Conservation (phyloP, 1,140 invertebrate species). For the Sycobia sp. region DNA sequence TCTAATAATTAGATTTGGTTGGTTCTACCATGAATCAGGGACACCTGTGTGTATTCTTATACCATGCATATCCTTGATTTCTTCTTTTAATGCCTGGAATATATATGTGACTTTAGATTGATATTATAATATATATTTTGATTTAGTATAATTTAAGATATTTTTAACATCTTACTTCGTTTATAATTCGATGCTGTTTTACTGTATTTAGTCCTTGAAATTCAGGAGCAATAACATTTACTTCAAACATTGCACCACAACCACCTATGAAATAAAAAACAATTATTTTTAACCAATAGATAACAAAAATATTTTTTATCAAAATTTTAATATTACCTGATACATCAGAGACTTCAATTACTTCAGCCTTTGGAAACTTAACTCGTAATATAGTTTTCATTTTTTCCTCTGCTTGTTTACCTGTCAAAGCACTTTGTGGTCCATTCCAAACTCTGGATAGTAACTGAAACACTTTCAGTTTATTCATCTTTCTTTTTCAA, state of each 20-base stretch:
- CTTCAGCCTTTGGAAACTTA: constrained; percentile 69
- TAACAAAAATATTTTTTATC: not conserved
- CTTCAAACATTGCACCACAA: constrained; percentile 88
- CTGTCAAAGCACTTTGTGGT: constrained; percentile 45
- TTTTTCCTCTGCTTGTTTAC: constrained; percentile 57
- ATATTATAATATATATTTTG: constrained; percentile 15
- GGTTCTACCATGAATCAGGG: constrained; percentile 42
- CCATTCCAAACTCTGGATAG: constrained; percentile 57
- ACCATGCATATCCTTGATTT: constrained; percentile 87
- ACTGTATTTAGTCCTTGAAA: constrained; percentile 78
- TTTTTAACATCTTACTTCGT: constrained; percentile 62
- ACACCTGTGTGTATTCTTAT: constrained; percentile 73
- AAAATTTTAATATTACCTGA: constrained; percentile 60
- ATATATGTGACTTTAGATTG: too few species aligned
- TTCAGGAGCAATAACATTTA: constrained; percentile 75
- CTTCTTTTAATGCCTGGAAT: constrained; percentile 71
- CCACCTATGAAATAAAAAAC: constrained; percentile 64
- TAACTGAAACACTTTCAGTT: constrained; percentile 57
- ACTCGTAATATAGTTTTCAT: constrained; percentile 60
- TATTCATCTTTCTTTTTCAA: constrained; percentile 46
- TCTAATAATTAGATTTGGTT: constrained; percentile 24
- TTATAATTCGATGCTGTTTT: constrained; percentile 82
- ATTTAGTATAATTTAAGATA: not conserved
- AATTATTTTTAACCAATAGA: not conserved
- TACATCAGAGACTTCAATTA: constrained; percentile 74